Evolutionary conservation across 2,113 vertebrate species (phyloP), one percentile per base, ranked within the genome.

Genomic region (Oreotrochilus melanogaster): DNA sequence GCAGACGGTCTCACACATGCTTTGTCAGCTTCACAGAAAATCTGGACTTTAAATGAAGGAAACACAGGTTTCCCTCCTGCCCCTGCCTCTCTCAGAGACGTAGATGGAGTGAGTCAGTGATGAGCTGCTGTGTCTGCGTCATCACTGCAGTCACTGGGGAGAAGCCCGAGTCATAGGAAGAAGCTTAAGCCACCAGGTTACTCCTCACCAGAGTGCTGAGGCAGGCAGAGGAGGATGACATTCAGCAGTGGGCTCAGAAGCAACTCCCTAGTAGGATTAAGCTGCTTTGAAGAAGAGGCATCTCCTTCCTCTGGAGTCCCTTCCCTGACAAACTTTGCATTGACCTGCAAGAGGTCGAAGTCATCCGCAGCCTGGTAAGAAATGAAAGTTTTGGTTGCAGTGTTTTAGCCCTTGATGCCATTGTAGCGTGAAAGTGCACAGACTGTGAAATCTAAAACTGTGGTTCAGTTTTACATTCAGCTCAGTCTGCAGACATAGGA

Each of bases 51-150:
- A 81, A 86, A 88, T 71, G 74, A 93, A 76, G 28, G 67, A 80
- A 87, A 31, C 48, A 78, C 48, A 78, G 45, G 54, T 89, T 58
- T 78, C 50, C 39, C 84, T 74, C 67, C 57, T 86, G 87, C 39
- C 67, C 74, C 82, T 94, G 79, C 72, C 61, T 42, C 51, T 94
- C 75, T 65, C 81, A 66, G 79, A 78, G 66, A 75, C 4, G 1
- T 78, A 1, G 7, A 58, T 37, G 54, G 50, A 60, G 51, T 97
- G 96, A 97, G 85, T 97, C 96, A 96, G 75, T 31, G 89, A 74
- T 94, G 92, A 96, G 88, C 61, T 58, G 58, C 62, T 54, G 14
- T 25, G 54, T 88, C 90, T 88, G 92, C 15, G 1, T 96, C 95
- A 96, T 60, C 19, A 0, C 61, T 81, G 48, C 57, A 93, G 35